Evolutionary conservation across 2,888 invertebrate species (phyloP), one percentile per base, ranked within the genome.

Genomic region (Resseliella maxima): DNA sequence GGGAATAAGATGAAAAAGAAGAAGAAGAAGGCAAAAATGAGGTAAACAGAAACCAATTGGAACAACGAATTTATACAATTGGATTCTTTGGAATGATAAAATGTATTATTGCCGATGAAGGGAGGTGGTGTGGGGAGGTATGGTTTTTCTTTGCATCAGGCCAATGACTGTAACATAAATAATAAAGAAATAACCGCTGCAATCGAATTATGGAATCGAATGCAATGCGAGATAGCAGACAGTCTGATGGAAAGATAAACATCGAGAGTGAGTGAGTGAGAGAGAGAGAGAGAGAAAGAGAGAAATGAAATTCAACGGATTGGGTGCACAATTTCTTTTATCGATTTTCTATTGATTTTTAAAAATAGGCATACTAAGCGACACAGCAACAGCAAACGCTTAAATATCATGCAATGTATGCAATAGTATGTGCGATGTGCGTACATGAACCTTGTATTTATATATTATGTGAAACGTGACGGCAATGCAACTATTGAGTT

Each of bases 261-360:
- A 18, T 12, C 59, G 59, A n/a, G 24, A n/a, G 24, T 41, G 41
- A 41, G 50, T 18, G 18, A 15, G 2, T 2, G 72, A 72, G 0
- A 72, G 31, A 2, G 15, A 31, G 24, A 5, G 24, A 2, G 50
- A 50, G 2, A 50, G 21, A 2, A 21, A 6, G 3, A 21, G 18
- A 50, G 24, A 59, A n/a, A 59, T 27, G 6, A 50, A 10, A 6
- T 27, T 35, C 10, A 72, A 35, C n/a, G 3, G 3, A 50, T 59
- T 3, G n/a, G n/a, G 15, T 72, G n/a, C 15, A 72, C 31, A 31
- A 72, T 31, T 72, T 31, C 31, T 27, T 10, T 12, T 72, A 72
- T 72, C 72, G 72, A 72, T 72, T 72, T n/a, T 72, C 72, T 72
- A 72, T 72, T 72, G 72, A 72, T 72, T 72, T 72, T 72, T 72